Evolutionary conservation across 2,113 vertebrate genomes (phyloP), one percentile per base, ranked within the genome.

Genomic region (Platichthys flesus): DNA sequence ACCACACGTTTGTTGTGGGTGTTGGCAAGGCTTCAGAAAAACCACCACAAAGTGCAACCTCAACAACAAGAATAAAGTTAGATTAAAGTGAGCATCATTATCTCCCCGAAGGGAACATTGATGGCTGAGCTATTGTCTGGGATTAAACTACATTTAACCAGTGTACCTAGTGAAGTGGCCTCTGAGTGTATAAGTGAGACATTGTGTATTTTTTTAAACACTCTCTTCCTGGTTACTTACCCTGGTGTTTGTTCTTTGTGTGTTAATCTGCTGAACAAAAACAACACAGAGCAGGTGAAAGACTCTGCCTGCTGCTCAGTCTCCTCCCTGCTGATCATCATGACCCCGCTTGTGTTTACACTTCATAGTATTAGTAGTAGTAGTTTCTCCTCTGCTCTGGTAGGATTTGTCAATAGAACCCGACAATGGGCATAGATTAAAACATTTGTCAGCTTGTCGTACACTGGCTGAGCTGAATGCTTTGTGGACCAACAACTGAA

Each of bases 241-340:
- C 20, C 54, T 26, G 59, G 35, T 76, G 21, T 75, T 59, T 69
- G 47, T 49, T 47, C 52, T 51, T 54, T 65, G 42, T 56, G 56
- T 26, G 26, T 54, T 40, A 68, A 20, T 65, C 23, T 71, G 61
- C 4, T 37, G 20, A 55, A 64, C 23, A 79, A 71, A 74, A 74
- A 65, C 40, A 76, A 47, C 15, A n/a, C 15, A n/a, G 3, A 13
- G 31, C 31, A 80, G 59, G 12, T 66, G 55, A 66, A 31, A 14
- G 9, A 76, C 51, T 64, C 31, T 3, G 71, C 71, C 82, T 21
- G 26, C 16, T 62, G 74, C 35, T 70, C 31, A 37, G 52, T 82
- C 67, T 68, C 51, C 49, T 59, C 42, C 51, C n/a, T 26, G 21
- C 40, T 31, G 31, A 31, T 31, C 31, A 31, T 31, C 31, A 31